Conservation (phyloP, 2,888 invertebrate species). For the Thumatha senex region DNA sequence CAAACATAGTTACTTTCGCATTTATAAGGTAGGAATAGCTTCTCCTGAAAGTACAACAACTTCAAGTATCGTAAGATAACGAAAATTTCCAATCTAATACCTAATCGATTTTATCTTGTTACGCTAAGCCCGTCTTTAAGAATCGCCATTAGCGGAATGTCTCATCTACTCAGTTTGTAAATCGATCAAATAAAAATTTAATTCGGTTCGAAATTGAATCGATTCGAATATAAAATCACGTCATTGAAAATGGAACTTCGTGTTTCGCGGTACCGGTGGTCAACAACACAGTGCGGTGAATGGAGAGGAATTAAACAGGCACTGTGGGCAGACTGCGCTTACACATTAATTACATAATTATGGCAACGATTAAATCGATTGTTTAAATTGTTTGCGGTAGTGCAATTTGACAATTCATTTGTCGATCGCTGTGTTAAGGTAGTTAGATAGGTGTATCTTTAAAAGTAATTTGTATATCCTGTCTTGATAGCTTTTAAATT, state of each 20-base stretch:
- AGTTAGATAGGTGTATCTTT: conserved; percentile 14
- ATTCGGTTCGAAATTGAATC: conserved; percentile 10
- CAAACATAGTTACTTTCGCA: no score
- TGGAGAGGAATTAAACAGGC: conserved; percentile 43
- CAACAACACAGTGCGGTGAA: conserved; percentile 32
- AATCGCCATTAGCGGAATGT: not conserved
- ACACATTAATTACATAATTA: conserved; percentile 73
- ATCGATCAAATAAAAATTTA: conserved; percentile 1
- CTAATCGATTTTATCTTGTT: no score
- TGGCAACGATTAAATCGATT: conserved; percentile 71
- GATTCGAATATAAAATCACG: conserved; percentile 17
- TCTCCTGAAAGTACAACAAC: no score
- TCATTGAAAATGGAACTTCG: conserved; percentile 33
- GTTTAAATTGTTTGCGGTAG: conserved; percentile 65
- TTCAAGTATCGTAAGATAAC: no score
- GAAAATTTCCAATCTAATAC: no score
- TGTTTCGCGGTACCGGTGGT: conserved; percentile 31
- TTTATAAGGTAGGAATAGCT: no score
- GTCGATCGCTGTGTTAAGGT: conserved; percentile 34
- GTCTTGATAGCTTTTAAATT: no score
- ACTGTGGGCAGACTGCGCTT: conserved; percentile 42
- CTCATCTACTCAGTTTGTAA: not conserved
- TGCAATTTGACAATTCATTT: conserved; percentile 47
- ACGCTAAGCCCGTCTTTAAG: no score
- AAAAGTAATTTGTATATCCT: no score